phyloP scores from a whole-genome alignment of 2,888 invertebrate species.

The Stenodera caucasica region DNA sequence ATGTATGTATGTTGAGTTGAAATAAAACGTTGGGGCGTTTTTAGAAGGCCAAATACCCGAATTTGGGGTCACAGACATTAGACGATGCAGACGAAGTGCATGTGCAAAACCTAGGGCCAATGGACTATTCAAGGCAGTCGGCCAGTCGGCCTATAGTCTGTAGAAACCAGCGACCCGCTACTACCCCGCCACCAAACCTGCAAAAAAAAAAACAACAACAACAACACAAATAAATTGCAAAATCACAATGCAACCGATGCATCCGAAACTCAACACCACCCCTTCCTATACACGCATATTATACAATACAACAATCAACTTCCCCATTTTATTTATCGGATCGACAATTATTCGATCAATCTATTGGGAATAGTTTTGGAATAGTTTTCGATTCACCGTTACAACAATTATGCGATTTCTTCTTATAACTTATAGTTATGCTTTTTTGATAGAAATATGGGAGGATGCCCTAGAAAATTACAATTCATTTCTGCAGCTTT shows the following conservation, averaged over 20 bases:
- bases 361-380: not conserved
- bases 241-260: slow-evolving; percentile 14
- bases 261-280: slow-evolving; percentile 10
- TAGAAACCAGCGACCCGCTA: slow-evolving; percentile 27
- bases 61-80: slow-evolving; percentile 55
- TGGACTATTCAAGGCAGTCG: slow-evolving; percentile 54
- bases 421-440: too few species aligned
- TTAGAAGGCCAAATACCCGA: slow-evolving; percentile 52
- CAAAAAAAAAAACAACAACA: too few species aligned
- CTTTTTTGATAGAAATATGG: not conserved
- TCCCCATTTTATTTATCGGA: slow-evolving; percentile 1
- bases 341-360: not conserved
- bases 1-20: slow-evolving; percentile 29
- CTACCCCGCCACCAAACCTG: slow-evolving; percentile 20
- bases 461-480: slow-evolving; percentile 2
- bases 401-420: not conserved
- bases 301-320: not conserved
- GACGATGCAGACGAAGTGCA: slow-evolving; percentile 53
- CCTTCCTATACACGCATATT: not conserved
- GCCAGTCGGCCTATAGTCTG: slow-evolving; percentile 47
- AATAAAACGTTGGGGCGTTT: slow-evolving; percentile 38
- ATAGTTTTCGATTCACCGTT: not conserved
- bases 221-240: too few species aligned
- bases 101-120: slow-evolving; percentile 55
- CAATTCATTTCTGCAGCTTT: not conserved